Base-by-base conservation (phyloP, 2,797 vertebrate genomes). In the Tragelaphus eurycerus region DNA sequence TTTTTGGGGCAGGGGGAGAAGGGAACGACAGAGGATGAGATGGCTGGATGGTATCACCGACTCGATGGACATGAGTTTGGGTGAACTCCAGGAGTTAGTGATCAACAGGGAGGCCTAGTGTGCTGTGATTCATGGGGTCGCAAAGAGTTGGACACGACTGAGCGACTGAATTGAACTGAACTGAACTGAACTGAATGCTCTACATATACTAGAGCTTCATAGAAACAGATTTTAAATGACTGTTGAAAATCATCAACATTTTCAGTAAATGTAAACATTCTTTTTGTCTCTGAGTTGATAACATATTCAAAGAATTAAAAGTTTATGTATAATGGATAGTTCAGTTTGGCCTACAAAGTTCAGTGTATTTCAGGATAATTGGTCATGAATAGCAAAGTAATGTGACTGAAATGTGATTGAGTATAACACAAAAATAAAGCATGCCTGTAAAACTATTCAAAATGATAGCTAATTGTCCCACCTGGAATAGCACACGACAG, bases 291-390 rank as follows among this genome's bases (percentile, higher is more conserved):
- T 76, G 34, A 90, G 57, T 89, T 96, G 71, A 96, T 90, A 97
- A 90, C 29, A 96, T 98, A 96, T 97, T 97, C 59, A 90, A 95
- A 95, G 59, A 89, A 96, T 93, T 95, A 90, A 96, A 19, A 55
- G n/a, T 94, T 97, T 95, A 64, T 71, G n/a, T 86, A 76, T 87
- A 96, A 86, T 96, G 98, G 97, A 97, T 95, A 95, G 96, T 93
- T 97, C 85, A 92, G 84, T 97, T 97, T 96, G 52, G 60, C 86
- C 95, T 97, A 86, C 81, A 96, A 96, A 96, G 83, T 97, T 97
- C 93, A 60, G 34, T 89, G 78, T 93, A 79, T 95, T 57, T 85
- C 71, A 54, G 57, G 34, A 96, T 96, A 97, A 97, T 90, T 88
- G 19, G 55, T 76, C n/a, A 10, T 60, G 55, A 94, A 96, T n/a